Evolutionary conservation across 1,140 invertebrate species (phyloP).

Genomic region (Parasteatoda tepidariorum): DNA sequence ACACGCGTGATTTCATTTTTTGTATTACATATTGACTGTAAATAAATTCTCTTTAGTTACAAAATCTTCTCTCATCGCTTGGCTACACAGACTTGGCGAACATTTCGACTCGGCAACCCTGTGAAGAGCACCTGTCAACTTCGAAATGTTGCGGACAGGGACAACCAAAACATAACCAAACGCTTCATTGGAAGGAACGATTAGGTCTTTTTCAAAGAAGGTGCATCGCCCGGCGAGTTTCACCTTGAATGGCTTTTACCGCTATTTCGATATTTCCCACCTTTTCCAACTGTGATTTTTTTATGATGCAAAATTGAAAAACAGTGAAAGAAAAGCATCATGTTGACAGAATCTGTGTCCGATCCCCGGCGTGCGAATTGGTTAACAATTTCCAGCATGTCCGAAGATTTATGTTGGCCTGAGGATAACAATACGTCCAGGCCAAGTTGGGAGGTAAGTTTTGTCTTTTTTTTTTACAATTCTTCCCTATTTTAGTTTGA

Average conservation of each 20-base stretch:
- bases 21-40: no score
- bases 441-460: conserved; percentile 50
- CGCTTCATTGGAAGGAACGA: background rate
- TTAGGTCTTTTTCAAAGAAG: background rate
- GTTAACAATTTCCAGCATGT: conserved; percentile 55
- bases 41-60: no score
- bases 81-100: background rate
- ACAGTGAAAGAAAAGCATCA: background rate
- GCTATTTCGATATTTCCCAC: background rate
- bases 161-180: background rate
- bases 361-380: conserved; percentile 51
- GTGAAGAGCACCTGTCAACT: background rate
- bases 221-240: background rate
- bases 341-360: conserved; percentile 56
- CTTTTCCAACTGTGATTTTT: background rate
- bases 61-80: no score
- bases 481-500: background rate
- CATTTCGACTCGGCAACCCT: background rate
- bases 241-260: background rate
- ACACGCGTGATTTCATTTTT: no score
- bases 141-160: no score
- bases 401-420: conserved; percentile 55
- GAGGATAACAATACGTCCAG: conserved; percentile 44
- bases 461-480: background rate
- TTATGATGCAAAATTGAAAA: background rate